Conservation (phyloP, 1,140 invertebrate genomes). For the Drosophila neocordata region DNA sequence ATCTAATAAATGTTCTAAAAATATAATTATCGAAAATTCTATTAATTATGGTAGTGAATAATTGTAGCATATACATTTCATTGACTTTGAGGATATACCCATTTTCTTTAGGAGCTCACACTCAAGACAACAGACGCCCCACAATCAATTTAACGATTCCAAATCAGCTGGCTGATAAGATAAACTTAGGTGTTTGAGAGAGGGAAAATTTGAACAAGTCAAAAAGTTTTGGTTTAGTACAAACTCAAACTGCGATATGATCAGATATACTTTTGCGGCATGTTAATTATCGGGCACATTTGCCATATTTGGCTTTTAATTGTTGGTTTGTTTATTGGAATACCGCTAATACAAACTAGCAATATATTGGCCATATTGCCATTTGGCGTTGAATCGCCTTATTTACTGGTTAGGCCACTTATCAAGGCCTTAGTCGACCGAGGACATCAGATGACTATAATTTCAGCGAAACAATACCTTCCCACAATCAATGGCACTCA, state of each 20-base stretch:
- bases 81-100: too few species aligned
- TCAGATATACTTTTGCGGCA: slow-evolving; percentile 28
- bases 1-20: too few species aligned
- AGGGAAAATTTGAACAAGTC: not conserved
- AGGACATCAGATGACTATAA: slow-evolving; percentile 56
- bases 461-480: slow-evolving; percentile 28
- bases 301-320: slow-evolving; percentile 29
- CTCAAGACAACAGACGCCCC: too few species aligned
- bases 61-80: too few species aligned
- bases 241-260: slow-evolving; percentile 38
- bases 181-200: not conserved
- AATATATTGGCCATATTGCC: slow-evolving; percentile 64
- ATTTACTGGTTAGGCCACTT: slow-evolving; percentile 40
- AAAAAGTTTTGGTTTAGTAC: slow-evolving; percentile 18
- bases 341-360: slow-evolving; percentile 24
- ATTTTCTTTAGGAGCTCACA: too few species aligned
- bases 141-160: too few species aligned
- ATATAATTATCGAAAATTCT: too few species aligned
- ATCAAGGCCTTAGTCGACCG: slow-evolving; percentile 27
- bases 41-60: too few species aligned
- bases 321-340: not conserved
- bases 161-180: too few species aligned
- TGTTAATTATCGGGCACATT: slow-evolving; percentile 18
- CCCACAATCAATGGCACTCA: slow-evolving; percentile 45
- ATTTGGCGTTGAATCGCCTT: slow-evolving; percentile 35